phyloP scores from a whole-genome alignment of 2,797 vertebrate genomes.

The Tadarida brasiliensis region DNA sequence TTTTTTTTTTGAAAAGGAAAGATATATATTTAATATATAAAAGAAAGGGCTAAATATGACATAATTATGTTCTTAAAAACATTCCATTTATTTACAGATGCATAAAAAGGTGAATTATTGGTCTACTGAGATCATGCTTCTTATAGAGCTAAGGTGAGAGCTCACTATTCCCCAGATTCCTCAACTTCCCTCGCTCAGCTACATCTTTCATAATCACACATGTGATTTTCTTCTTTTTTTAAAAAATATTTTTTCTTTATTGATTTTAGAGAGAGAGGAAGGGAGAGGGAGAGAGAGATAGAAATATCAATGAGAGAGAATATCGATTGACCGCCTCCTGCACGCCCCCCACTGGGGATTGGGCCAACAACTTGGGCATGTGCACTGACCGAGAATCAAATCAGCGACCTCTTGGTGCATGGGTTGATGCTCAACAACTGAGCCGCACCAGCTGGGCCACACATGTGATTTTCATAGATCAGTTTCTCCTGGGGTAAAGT shows the following conservation, averaged over 20 bases:
- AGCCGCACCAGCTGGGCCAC: not conserved
- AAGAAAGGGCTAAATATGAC: conserved; percentile 90
- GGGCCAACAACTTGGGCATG: no score
- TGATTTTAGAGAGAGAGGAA: no score
- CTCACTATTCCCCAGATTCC: conserved; percentile 70
- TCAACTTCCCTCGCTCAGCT: conserved; percentile 74
- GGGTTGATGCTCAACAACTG: no score
- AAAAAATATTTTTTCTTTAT: no score
- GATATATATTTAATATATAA: conserved; percentile 91
- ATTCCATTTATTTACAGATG: conserved; percentile 90
- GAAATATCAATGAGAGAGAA: no score
- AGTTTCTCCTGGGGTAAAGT: conserved; percentile 70
- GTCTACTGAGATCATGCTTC: conserved; percentile 86
- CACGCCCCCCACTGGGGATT: no score
- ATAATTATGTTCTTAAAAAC: conserved; percentile 91
- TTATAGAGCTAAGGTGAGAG: conserved; percentile 79
- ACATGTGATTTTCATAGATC: conserved; percentile 73
- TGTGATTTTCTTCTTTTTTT: no score
- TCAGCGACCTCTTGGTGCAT: no score
- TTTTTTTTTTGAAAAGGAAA: conserved; percentile 84
- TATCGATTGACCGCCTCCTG: no score
- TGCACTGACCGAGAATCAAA: no score
- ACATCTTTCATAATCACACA: conserved; percentile 70
- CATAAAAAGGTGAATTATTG: conserved; percentile 88
- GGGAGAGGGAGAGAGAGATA: no score